Evolutionary conservation across 1,140 invertebrate genomes (phyloP), one percentile per base, ranked within the genome.

Genomic region (Rhyzopertha dominica): DNA sequence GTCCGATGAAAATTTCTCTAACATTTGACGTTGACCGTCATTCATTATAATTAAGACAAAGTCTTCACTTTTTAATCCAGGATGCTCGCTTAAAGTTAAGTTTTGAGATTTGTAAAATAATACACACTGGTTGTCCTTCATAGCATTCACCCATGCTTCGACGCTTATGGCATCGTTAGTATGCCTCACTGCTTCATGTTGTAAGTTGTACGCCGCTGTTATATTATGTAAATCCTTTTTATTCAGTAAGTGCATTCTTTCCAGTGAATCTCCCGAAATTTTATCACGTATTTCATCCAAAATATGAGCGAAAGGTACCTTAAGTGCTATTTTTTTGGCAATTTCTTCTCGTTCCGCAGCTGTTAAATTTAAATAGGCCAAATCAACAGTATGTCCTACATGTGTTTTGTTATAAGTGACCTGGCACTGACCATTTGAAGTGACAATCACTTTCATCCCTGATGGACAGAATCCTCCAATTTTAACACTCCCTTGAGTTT

Each of bases 191-290:
- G 34, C 4, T 38, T 8, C 18, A 29, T 37, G 10, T 17, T 37
- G n/a, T n/a, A 38, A 3, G 18, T 36, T 1, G 12, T 22, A 38
- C 28, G 34, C 4, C 20, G 13, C 20, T 16, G 18, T 17, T 20
- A 45, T 45, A 38, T 45, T 45, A 28, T 38, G 24, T 13, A 45
- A 13, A 45, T 45, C 43, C 24, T 45, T 45, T 19, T 26, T 45
- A 2, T 23, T 37, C 5, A 38, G 10, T n/a, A 38, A 22, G 13
- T 45, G 19, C 7, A 18, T 17, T 30, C 43, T 14, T 20, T 45
- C 34, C 10, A 45, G 26, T 17, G 12, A 2, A 30, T 20, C n/a
- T n/a, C 26, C 19, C 3, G 16, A 18, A 3, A 29, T 14, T 14
- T 32, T 29, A 26, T 45, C 43, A 22, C 35, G 18, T 4, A 38